Conservation (phyloP, 2,113 vertebrate genomes). For the Emydura subglobosa region DNA sequence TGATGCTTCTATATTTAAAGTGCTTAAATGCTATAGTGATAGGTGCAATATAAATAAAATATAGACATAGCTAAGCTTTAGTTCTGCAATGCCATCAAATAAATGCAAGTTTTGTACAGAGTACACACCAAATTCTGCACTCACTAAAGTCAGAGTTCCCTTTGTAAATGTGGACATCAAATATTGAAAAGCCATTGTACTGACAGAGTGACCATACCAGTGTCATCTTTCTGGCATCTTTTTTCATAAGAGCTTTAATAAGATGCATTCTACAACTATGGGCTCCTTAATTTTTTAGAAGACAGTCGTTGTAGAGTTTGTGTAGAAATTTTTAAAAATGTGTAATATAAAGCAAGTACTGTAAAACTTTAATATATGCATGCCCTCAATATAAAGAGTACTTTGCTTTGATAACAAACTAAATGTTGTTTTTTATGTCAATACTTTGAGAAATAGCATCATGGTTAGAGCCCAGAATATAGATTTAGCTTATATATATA, state of each 20-base stretch:
- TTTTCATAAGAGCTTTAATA: neutral
- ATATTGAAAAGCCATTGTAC: neutral
- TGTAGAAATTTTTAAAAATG: neutral
- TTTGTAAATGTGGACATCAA: neutral
- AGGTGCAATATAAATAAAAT: neutral
- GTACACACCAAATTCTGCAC: neutral
- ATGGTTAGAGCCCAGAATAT: neutral
- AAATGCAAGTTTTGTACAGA: fast-evolving
- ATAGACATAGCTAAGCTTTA: neutral
- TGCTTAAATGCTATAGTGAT: neutral
- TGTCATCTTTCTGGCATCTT: neutral
- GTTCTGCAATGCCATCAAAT: neutral
- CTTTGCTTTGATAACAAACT: neutral
- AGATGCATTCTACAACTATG: neutral
- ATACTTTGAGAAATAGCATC: neutral
- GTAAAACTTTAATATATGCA: neutral
- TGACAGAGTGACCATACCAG: fast-evolving
- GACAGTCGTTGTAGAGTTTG: neutral
- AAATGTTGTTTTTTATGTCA: neutral
- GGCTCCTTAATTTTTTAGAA: neutral
- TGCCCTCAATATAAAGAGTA: neutral
- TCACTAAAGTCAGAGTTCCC: neutral
- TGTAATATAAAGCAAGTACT: neutral
- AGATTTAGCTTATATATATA: neutral
- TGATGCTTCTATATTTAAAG: neutral